phyloP scores from a whole-genome alignment of 2,888 invertebrate genomes.

The Heliconius cydno region DNA sequence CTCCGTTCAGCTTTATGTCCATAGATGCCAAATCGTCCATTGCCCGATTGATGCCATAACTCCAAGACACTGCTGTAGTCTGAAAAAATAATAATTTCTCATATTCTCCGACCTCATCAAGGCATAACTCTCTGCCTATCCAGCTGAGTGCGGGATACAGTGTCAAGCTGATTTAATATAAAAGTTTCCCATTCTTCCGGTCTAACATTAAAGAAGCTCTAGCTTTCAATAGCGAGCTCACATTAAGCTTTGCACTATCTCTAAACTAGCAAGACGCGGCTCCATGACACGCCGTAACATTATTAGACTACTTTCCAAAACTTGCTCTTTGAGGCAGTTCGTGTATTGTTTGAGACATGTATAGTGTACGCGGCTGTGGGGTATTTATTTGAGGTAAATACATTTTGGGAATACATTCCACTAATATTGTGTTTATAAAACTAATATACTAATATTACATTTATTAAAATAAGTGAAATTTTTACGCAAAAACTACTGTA shows the following conservation, averaged over 20 bases:
- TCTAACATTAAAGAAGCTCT: slow-evolving; percentile 7
- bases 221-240: slow-evolving; percentile 17
- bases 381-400: not conserved
- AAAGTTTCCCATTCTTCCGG: not conserved
- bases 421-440: too few species aligned
- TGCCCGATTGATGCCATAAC: slow-evolving; percentile 86
- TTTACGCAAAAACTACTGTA: too few species aligned
- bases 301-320: slow-evolving; percentile 37
- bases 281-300: slow-evolving; percentile 84
- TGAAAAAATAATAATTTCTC: slow-evolving; percentile 50
- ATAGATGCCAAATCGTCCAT: slow-evolving; percentile 83
- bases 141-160: too few species aligned
- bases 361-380: not conserved
- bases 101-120: not conserved
- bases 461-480: too few species aligned
- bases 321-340: slow-evolving; percentile 35
- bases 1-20: slow-evolving; percentile 85
- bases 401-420: too few species aligned
- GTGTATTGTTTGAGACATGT: slow-evolving; percentile 28
- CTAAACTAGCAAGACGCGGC: slow-evolving; percentile 75
- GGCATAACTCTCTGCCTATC: too few species aligned
- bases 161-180: not conserved
- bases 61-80: slow-evolving; percentile 86
- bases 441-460: too few species aligned
- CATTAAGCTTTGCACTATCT: slow-evolving; percentile 4